These are phyloP conservation scores for Pandion haliaetus DNA, from an alignment of 2,113 vertebrate genomes.

Conservation along the genomic window DNA sequence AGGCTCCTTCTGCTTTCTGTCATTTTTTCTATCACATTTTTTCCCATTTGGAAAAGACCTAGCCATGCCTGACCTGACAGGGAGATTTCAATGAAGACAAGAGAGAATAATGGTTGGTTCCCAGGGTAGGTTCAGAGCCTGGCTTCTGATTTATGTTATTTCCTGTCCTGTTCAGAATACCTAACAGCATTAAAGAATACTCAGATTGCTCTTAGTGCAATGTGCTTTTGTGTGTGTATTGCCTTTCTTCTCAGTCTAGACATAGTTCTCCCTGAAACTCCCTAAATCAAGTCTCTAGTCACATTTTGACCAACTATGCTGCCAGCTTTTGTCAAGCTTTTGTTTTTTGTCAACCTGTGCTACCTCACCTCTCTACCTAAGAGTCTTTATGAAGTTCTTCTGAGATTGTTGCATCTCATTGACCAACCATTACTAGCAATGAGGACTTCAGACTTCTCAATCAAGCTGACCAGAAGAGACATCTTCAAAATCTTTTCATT, in stretches of 20 bases:
- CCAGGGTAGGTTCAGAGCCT: neutral
- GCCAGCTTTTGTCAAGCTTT: neutral
- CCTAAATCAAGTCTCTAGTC: neutral
- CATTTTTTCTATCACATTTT: neutral
- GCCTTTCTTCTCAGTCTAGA: neutral
- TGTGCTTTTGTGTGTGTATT: neutral
- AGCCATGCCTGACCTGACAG: neutral
- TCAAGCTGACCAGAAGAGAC: neutral
- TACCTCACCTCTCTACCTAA: neutral
- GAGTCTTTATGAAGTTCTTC: neutral
- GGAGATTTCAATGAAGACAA: neutral
- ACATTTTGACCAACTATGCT: neutral
- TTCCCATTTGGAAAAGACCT: neutral
- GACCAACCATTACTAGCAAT: neutral
- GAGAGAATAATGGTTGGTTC: neutral
- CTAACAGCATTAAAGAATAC: slow-evolving; percentile 38
- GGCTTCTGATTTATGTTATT: neutral
- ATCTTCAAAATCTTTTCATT: neutral
- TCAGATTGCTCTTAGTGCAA: neutral
- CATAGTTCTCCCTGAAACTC: neutral
- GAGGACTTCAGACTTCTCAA: neutral
- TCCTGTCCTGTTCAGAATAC: neutral
- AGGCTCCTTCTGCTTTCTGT: neutral
- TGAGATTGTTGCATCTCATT: neutral
- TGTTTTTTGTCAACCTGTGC: too few species aligned